Evolutionary conservation across 2,888 invertebrate species (phyloP), one percentile per base, ranked within the genome.

Genomic region (Himalopsyche anomala): DNA sequence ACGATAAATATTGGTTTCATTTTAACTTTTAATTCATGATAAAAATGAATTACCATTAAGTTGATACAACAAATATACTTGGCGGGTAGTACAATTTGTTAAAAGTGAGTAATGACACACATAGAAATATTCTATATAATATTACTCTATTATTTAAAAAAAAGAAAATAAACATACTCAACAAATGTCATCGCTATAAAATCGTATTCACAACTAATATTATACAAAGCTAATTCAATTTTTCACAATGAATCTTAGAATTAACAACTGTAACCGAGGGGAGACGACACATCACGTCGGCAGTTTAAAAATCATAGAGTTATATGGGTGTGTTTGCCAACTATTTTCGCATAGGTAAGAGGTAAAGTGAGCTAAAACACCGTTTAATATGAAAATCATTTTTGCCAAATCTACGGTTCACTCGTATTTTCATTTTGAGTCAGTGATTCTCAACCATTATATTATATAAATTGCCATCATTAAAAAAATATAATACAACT

Each of bases 101-200:
- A 62, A 62, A 62, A 62, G 4, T 19, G 62, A 62, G 62, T 62
- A 28, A 62, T 62, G 3, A 62, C 6, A 62, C 5, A 62, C 8
- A 62, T 19, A n/a, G 9, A 62, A 62, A 62, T 62, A 9, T 62
- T 62, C 62, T 62, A n/a, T 62, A 19, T 11, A n/a, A 19, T 19
- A 11, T 62, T 62, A 19, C 62, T 62, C 9, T 19, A 15, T 62
- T 5, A n/a, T 6, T 19, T 19, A 62, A 62, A 62, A 62, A 62
- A 62, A n/a, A 8, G 9, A 62, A 19, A 62, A 62, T 19, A 15
- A 19, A 62, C 28, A 19, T 62, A 9, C 28, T 28, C 62, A 0
- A 19, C 62, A 62, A 62, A 28, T 62, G 62, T 62, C 62, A 62
- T 62, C 15, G 62, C 62, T 62, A 62, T 62, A 62, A 62, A 62